Conservation (phyloP, 2,797 vertebrate genomes). For the Zonotrichia albicollis region DNA sequence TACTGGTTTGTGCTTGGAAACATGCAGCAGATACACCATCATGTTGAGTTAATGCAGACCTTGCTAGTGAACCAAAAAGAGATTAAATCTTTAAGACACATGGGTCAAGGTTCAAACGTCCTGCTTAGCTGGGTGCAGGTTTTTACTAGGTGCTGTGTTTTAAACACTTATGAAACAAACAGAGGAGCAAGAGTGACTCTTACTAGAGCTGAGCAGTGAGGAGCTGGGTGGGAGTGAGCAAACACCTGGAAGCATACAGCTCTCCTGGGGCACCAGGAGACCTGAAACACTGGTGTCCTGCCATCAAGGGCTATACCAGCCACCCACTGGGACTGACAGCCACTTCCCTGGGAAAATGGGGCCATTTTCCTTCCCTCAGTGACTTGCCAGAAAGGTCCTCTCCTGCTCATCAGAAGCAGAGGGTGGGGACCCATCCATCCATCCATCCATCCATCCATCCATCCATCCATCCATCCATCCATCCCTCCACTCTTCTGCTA, state of each 20-base stretch:
- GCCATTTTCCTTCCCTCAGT: background rate
- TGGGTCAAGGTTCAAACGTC: background rate
- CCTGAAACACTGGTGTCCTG: background rate
- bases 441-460: background rate
- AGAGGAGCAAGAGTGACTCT: background rate
- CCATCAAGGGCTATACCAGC: background rate
- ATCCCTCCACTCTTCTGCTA: background rate
- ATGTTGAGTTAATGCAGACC: slow-evolving; percentile 10
- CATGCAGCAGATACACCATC: background rate
- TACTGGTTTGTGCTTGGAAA: background rate
- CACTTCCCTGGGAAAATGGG: background rate
- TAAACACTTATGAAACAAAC: slow-evolving; percentile 11
- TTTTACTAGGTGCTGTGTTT: slow-evolving; percentile 46
- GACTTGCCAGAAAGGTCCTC: background rate
- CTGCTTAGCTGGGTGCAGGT: slow-evolving; percentile 13
- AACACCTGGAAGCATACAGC: background rate
- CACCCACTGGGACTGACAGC: accelerated
- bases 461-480: background rate
- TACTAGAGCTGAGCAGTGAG: background rate
- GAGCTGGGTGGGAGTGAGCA: background rate
- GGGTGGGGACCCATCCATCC: background rate
- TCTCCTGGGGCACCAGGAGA: background rate
- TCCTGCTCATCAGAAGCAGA: background rate
- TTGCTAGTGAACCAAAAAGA: slow-evolving; percentile 45
- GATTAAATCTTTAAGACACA: slow-evolving; percentile 51